These are phyloP conservation scores for Hippolais icterina DNA, from an alignment of 2,113 vertebrate species.

Conservation along the genomic window DNA sequence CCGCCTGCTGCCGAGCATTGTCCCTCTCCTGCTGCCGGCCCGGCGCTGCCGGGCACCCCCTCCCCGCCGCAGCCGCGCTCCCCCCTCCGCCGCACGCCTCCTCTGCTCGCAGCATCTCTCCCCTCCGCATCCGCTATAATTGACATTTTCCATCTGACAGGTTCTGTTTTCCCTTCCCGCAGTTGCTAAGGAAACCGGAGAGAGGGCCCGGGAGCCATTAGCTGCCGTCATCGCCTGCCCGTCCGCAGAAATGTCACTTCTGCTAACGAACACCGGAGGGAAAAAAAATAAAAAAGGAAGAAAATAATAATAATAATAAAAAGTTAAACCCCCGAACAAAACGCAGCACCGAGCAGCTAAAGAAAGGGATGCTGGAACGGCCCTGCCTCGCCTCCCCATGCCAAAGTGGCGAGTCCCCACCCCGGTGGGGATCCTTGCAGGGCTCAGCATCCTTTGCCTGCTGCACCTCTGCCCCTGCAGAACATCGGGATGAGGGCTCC, in stretches of 20 bases:
- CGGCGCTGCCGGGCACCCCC: conserved; percentile 2
- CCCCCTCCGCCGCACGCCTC: not conserved
- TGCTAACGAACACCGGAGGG: conserved; percentile 53
- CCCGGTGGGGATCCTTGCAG: accelerated
- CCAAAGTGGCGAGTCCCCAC: not conserved
- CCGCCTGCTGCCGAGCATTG: not conserved
- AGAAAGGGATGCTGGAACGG: not conserved
- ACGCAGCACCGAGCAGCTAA: not conserved
- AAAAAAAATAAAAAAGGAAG: not conserved
- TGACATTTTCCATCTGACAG: conserved; percentile 89
- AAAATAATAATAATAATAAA: not conserved
- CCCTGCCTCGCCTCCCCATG: accelerated
- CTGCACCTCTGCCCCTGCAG: not conserved
- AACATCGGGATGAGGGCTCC: accelerated
- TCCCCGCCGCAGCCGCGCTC: not conserved
- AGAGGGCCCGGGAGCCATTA: conserved; percentile 72
- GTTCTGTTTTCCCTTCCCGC: conserved; percentile 79
- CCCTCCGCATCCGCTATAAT: conserved; percentile 84
- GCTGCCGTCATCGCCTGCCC: conserved; percentile 68
- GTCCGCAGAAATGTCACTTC: conserved; percentile 70
- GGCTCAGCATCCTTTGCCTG: not conserved
- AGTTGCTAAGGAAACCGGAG: conserved; percentile 84
- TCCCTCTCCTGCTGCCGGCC: conserved; percentile 45
- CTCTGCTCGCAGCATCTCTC: conserved; percentile 58
- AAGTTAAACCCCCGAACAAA: not conserved